Evolutionary conservation across 2,113 vertebrate species (phyloP).

Genomic region (Crotalus tigris): DNA sequence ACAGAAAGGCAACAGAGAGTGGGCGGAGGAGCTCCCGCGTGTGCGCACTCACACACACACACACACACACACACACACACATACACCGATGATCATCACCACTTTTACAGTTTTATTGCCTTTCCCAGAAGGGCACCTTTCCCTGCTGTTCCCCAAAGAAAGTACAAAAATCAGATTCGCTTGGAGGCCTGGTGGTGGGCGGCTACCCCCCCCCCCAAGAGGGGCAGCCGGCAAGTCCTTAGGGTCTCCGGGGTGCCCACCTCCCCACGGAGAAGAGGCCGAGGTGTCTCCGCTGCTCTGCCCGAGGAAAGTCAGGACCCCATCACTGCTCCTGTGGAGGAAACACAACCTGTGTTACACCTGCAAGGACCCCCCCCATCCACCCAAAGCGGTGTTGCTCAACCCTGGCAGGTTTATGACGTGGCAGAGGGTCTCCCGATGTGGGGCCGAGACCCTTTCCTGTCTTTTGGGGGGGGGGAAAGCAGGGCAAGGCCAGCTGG

Average conservation of each 20-base stretch:
- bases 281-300: conserved; percentile 58
- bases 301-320: conserved; percentile 51
- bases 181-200: conserved; percentile 49
- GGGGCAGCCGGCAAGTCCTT: conserved; percentile 61
- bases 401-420: too few species aligned
- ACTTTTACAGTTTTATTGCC: conserved; percentile 58
- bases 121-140: conserved; percentile 70
- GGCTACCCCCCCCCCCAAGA: conserved; percentile 55
- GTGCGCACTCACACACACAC: background rate
- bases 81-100: background rate
- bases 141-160: conserved; percentile 65
- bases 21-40: conserved; percentile 2
- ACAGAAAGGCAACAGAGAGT: conserved; percentile 14
- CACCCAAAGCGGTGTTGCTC: background rate
- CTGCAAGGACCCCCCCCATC: too few species aligned
- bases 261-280: conserved; percentile 67
- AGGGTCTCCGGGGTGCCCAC: conserved; percentile 51
- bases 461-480: accelerated
- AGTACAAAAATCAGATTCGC: conserved; percentile 73
- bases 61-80: background rate
- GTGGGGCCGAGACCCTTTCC: background rate
- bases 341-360: accelerated
- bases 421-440: background rate
- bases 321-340: conserved; percentile 73
- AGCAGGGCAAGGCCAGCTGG: background rate